Conservation (phyloP, 2,797 vertebrate species). For the Sphenodon punctatus region DNA sequence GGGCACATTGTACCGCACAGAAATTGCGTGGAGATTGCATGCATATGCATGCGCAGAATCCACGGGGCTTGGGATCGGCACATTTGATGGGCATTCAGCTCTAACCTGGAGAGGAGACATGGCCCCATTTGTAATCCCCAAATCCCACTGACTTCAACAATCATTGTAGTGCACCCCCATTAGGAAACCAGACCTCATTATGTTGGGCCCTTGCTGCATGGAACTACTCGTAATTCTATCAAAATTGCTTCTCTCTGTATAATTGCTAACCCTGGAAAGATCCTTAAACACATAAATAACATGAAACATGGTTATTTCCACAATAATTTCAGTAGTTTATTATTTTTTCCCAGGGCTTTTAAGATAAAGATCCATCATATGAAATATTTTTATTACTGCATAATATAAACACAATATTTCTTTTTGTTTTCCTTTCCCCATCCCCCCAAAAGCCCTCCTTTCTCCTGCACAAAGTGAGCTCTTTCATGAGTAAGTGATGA, state of each 20-base stretch:
- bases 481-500: conserved; percentile 44
- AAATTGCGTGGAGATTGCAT: too few species aligned
- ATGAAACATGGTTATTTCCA: conserved; percentile 30
- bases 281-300: conserved; percentile 53
- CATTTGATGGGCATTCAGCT: too few species aligned
- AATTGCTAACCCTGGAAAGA: conserved; percentile 38
- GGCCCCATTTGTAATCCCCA: too few species aligned
- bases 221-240: conserved; percentile 43
- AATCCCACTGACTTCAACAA: too few species aligned
- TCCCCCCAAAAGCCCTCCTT: neutral
- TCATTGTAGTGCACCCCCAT: too few species aligned
- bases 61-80: too few species aligned
- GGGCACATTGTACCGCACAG: too few species aligned
- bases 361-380: conserved; percentile 56
- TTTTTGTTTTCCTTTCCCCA: neutral
- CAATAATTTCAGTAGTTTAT: conserved; percentile 47
- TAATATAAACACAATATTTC: conserved; percentile 32
- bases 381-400: conserved; percentile 43
- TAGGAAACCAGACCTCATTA: too few species aligned
- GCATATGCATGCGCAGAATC: too few species aligned
- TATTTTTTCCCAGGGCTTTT: conserved; percentile 49
- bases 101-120: too few species aligned
- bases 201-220: too few species aligned
- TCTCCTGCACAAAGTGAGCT: neutral
- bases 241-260: conserved; percentile 43